Conservation (phyloP, 2,888 invertebrate genomes). For the Aromia moschata region DNA sequence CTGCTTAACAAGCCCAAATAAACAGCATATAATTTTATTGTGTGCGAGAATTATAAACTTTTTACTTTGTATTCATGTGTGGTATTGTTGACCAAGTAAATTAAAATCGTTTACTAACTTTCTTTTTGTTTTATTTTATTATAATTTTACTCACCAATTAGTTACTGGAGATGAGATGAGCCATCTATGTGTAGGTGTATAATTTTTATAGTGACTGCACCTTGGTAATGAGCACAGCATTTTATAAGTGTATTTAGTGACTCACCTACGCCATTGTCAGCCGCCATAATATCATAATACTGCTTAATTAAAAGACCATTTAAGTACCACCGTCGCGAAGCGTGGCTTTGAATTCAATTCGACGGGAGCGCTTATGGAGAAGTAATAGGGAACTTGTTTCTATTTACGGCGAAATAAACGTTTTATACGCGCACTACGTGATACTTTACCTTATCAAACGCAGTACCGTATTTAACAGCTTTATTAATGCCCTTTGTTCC, state of each 20-base stretch:
- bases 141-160: too few relatives aligned
- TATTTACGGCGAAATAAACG: slow-evolving; percentile 45
- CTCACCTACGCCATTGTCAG: background rate
- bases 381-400: slow-evolving; percentile 36
- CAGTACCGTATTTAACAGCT: slow-evolving; percentile 45
- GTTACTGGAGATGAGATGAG: too few relatives aligned
- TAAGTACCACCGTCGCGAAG: slow-evolving; percentile 16
- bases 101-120: too few relatives aligned
- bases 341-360: slow-evolving; percentile 23
- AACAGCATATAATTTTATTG: too few relatives aligned
- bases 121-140: too few relatives aligned
- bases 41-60: too few relatives aligned
- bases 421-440: slow-evolving; percentile 41
- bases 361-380: slow-evolving; percentile 18
- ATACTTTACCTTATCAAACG: slow-evolving; percentile 46
- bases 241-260: background rate
- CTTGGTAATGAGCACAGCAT: too few relatives aligned
- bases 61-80: too few relatives aligned
- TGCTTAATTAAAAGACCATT: slow-evolving; percentile 21
- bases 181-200: too few relatives aligned
- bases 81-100: too few relatives aligned
- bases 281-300: slow-evolving; percentile 18
- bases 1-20: too few relatives aligned
- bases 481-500: slow-evolving; percentile 47
- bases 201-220: too few relatives aligned